A percentile compares a stretch with the other conserved stretches of the same genome.
Conservation (phyloP, 1,140 invertebrate genomes). For the Microplitis mediator region DNA sequence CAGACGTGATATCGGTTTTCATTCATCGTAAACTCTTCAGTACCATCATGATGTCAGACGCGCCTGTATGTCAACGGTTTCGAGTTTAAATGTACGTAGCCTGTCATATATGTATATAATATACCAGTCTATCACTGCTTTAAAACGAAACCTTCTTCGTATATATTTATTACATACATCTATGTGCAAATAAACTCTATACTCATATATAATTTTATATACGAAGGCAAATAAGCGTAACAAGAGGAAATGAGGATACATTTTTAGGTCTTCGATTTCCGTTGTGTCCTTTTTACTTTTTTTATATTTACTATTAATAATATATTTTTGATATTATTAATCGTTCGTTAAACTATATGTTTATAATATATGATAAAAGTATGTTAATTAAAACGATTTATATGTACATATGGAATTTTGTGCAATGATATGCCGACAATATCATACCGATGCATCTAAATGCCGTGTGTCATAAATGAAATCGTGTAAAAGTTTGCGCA, state of each 20-base stretch:
- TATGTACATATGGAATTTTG: not conserved
- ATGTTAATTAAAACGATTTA: constrained; percentile 28
- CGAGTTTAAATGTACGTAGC: not conserved
- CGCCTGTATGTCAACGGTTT: not conserved
- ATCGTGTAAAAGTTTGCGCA: not conserved
- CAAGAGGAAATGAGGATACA: constrained; percentile 28
- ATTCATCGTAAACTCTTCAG: constrained; percentile 23
- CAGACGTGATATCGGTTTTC: constrained; percentile 32
- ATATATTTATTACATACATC: not conserved
- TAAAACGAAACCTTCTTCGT: not conserved
- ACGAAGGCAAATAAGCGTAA: constrained; percentile 22
- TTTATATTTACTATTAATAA: not conserved
- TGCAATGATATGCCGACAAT: not conserved
- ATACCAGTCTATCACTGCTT: not conserved
- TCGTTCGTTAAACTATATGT: too few species aligned
- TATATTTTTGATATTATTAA: too few species aligned
- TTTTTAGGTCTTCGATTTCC: constrained; percentile 22
- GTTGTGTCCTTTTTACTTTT: not conserved
- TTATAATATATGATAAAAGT: constrained; percentile 15
- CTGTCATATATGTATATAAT: not conserved
- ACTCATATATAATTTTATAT: constrained; percentile 1
- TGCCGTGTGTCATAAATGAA: not conserved
- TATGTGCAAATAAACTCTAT: not conserved
- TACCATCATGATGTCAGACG: not conserved
- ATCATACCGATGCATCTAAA: constrained; percentile 3